Base-by-base conservation (phyloP, 2,113 vertebrate species). In the Toxotes jaculatrix region DNA sequence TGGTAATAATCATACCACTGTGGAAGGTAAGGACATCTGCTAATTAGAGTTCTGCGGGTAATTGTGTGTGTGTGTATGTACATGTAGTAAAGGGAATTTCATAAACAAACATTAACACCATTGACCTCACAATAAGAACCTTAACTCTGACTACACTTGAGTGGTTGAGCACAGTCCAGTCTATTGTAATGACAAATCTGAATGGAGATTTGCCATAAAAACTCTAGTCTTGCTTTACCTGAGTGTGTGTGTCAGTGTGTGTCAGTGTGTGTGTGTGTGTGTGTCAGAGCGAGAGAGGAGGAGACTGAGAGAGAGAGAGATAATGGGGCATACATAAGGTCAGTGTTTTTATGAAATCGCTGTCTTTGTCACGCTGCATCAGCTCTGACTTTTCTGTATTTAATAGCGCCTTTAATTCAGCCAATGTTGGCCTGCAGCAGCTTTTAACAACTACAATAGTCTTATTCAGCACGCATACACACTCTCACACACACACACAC, bases 101-200 rank as follows among this genome's bases (percentile, higher is more conserved):
- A 17, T 85, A 92, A 91, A 91, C 90, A 93, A 84, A 88, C 71
- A 83, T 87, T 74, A 89, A 80, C 82, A 84, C 66, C 14, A 74
- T 84, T 91, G 71, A 81, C 74, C 79, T 79, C 43, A 74, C 86
- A 90, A 86, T 87, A 74, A 84, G 74, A 68, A 62, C 74, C 55
- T 79, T 73, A 62, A 73, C 68, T 51, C 73, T 47, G 11, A 83
- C 85, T 27, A 83, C 73, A 70, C 78, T 27, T 62, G 11, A 87
- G 61, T 67, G 61, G 74, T 76, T 85, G 68, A 88, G 87, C 69
- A 77, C 53, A 4, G 13, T 68, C 72, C 62, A 67, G 42, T 73
- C 63, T 83, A 63, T 70, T 45, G 38, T 84, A 87, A 90, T 77
- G 74, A 80, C 88, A 88, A 85, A 91, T 91, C 77, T 77, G 87